Evolutionary conservation across 2,888 invertebrate species (phyloP), one percentile per base, ranked within the genome.

Genomic region (Heliconius charithonia): DNA sequence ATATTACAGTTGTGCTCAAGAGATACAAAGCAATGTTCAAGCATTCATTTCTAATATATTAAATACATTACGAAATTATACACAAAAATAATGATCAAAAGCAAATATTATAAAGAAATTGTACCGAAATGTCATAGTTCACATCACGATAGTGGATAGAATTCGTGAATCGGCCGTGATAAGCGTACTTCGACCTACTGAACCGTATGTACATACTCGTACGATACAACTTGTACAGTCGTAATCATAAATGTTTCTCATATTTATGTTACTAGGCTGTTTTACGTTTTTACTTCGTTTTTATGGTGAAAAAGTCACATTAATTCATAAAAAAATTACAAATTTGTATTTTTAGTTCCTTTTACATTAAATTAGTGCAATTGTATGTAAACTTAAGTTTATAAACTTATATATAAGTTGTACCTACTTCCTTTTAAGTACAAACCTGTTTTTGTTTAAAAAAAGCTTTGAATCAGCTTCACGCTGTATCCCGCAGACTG

Each of bases 111-210:
- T 75, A 65, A 74, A 73, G 79, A 79, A 79, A 81, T 81, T 77
- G 69, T 71, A 69, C 65, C 71, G 41, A 67, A 29, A 67, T 69
- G 81, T 81, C 81, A 81, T 12, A 81, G 81, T 79, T 81, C 81
- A 69, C 69, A 75, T 66, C 19, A 25, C 62, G 81, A 79, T 79
- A 81, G 73, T 69, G 73, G 25, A 63, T 67, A 77, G 77, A 81
- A 79, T 82, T 90, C 89, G 89, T 79, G 83, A 87, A 91, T 89
- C 88, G 80, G 6, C 86, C 86, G 2, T 19, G 92, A 92, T 92
- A 92, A 90, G 83, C 83, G 87, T 84, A 75, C 85, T 85, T 86
- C 86, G 86, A 89, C 90, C 88, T 85, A 87, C 80, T 89, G 76
- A 80, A 78, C 81, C 59, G 32, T 56, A 72, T 32, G 29, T 37